Evolutionary conservation across 2,113 vertebrate species (phyloP).

Genomic region (Gnathonemus longibarbis): DNA sequence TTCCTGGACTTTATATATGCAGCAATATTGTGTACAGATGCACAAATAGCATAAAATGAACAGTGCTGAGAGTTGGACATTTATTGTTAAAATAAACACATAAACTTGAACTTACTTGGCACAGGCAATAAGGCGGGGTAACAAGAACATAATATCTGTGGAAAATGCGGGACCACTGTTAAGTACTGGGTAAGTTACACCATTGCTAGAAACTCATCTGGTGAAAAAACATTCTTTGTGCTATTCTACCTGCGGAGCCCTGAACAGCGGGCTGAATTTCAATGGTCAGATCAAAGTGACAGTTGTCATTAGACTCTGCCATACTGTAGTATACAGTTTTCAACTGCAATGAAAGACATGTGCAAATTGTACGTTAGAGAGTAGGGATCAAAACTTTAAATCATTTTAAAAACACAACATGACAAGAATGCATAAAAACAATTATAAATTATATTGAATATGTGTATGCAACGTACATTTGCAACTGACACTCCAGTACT

Average conservation of each 20-base stretch:
- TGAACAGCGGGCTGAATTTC: conserved; percentile 22
- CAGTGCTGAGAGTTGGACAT: not conserved
- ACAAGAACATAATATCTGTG: conserved; percentile 35
- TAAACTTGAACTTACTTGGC: conserved; percentile 68
- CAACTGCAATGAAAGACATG: conserved; percentile 56
- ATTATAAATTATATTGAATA: not conserved
- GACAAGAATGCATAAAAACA: not conserved
- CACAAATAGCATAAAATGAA: not conserved
- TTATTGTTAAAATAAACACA: conserved; percentile 2
- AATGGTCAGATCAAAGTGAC: conserved; percentile 68
- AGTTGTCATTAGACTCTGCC: conserved; percentile 51
- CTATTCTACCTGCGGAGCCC: conserved; percentile 24
- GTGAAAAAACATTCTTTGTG: not conserved
- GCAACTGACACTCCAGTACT: conserved; percentile 73
- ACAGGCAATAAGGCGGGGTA: conserved; percentile 69
- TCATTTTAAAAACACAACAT: not conserved
- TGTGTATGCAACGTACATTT: conserved; percentile 62
- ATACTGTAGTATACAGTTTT: conserved; percentile 74
- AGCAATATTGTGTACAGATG: not conserved
- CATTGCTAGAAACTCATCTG: not conserved
- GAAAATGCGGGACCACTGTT: conserved; percentile 1
- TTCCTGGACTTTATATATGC: not conserved
- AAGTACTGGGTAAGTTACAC: not conserved
- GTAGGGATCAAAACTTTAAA: not conserved
- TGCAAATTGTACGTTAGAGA: not conserved